Conservation (phyloP, 2,113 vertebrate species). For the Poeciliopsis occidentalis region DNA sequence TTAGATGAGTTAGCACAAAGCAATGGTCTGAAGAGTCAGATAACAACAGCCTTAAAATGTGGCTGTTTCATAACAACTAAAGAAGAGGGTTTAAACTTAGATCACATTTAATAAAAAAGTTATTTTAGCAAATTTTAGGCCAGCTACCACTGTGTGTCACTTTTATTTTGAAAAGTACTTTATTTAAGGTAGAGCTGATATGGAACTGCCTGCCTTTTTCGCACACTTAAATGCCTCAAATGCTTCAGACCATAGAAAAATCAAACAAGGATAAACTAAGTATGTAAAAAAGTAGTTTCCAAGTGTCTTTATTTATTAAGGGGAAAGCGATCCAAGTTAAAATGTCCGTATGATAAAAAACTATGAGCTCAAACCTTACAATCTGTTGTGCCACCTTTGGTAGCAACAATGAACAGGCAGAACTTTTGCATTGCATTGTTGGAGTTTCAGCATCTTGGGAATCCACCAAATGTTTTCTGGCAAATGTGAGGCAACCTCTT, state of each 20-base stretch:
- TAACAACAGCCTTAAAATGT: constrained; percentile 22
- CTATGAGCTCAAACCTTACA: background rate
- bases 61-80: background rate
- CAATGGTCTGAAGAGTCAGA: constrained; percentile 44
- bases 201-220: background rate
- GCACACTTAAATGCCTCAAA: background rate
- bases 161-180: background rate
- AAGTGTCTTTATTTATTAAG: background rate
- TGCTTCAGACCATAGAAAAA: background rate
- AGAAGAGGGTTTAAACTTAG: constrained; percentile 7
- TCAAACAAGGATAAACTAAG: background rate
- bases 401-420: background rate
- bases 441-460: background rate
- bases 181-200: background rate
- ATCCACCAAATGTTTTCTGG: background rate
- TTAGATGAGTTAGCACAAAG: constrained; percentile 52
- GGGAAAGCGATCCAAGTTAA: background rate
- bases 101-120: constrained; percentile 22
- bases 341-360: background rate
- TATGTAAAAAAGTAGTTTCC: background rate
- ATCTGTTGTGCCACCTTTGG: background rate
- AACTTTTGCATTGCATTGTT: background rate
- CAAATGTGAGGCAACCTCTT: background rate
- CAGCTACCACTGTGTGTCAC: background rate
- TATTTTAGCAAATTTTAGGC: constrained; percentile 16